Percentiles rank a stretch among this genome's conserved stretches.
phyloP scores from a whole-genome alignment of 2,888 invertebrate species.

The Xylocampa areola region DNA sequence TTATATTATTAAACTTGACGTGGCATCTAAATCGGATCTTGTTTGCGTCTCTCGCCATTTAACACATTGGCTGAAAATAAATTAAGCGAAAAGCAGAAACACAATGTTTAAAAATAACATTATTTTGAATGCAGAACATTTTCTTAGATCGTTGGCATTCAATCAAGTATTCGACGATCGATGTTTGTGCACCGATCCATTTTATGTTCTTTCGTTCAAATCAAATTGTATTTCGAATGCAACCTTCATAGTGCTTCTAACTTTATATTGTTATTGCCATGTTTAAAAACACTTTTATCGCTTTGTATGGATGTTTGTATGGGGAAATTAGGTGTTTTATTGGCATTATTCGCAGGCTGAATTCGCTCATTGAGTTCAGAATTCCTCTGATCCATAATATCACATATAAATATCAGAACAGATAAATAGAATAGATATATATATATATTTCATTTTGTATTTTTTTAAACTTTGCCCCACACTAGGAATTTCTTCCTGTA shows the following conservation, averaged over 20 bases:
- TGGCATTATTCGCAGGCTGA: no score
- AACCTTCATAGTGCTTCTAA: conserved; percentile 1
- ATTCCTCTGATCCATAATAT: no score
- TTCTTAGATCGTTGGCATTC: conserved; percentile 49
- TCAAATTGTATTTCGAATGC: conserved; percentile 25
- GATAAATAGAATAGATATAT: no score
- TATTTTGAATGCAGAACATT: conserved; percentile 32
- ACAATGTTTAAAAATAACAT: conserved; percentile 28
- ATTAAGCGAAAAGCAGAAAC: conserved; percentile 14
- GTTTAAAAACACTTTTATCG: no score
- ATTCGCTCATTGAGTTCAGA: no score
- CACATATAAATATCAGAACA: no score
- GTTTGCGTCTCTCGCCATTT: conserved; percentile 14
- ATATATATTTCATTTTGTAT: no score
- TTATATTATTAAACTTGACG: neutral
- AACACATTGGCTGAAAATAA: conserved; percentile 19
- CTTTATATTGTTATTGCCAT: neutral
- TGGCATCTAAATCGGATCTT: conserved; percentile 1
- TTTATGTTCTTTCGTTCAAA: conserved; percentile 26
- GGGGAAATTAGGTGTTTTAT: no score
- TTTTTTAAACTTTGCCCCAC: no score
- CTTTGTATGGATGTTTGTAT: no score
- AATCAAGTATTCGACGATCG: conserved; percentile 45
- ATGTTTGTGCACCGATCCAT: conserved; percentile 38
- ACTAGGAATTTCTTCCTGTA: no score